Evolutionary conservation across 2,888 invertebrate genomes (phyloP).

Genomic region (Gandaritis pyraliata): DNA sequence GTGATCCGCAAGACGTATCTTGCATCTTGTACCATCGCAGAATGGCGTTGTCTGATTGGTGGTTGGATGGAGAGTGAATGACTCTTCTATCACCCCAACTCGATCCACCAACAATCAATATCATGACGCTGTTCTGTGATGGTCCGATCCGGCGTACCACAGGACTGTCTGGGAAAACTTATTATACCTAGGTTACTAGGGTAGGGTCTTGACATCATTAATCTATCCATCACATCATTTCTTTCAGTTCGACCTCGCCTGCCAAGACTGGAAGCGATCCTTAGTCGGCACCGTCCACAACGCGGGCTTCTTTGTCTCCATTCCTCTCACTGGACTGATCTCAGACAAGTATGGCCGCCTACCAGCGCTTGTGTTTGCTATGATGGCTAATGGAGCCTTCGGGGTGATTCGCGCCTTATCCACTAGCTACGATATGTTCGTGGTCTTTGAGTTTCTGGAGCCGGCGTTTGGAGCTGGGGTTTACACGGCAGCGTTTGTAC

Average conservation of each 20-base stretch:
- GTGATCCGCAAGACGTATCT: no score
- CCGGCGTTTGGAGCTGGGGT: constrained; percentile 84
- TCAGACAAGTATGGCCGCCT: constrained; percentile 89
- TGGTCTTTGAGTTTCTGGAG: constrained; percentile 85
- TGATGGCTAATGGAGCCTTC: constrained; percentile 81
- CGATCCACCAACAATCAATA: no score
- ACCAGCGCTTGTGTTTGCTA: constrained; percentile 83
- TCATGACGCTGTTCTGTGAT: no score
- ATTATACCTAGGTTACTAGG: no score
- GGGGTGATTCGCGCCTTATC: constrained; percentile 85
- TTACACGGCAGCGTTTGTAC: constrained; percentile 85
- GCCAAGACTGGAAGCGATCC: constrained; percentile 89
- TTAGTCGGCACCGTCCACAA: constrained; percentile 90
- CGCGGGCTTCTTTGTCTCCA: constrained; percentile 89
- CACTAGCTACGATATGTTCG: constrained; percentile 83
- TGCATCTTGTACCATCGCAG: no score
- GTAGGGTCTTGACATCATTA: no score
- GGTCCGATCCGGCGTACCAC: no score
- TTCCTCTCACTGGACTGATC: constrained; percentile 88
- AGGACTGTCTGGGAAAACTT: no score
- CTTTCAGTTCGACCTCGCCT: constrained; percentile 87
- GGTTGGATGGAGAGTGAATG: no score
- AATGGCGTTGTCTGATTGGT: no score
- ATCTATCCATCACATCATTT: no score
- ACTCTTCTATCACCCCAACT: no score